phyloP scores from a whole-genome alignment of 2,888 invertebrate genomes.

The Drosophila pegasa region DNA sequence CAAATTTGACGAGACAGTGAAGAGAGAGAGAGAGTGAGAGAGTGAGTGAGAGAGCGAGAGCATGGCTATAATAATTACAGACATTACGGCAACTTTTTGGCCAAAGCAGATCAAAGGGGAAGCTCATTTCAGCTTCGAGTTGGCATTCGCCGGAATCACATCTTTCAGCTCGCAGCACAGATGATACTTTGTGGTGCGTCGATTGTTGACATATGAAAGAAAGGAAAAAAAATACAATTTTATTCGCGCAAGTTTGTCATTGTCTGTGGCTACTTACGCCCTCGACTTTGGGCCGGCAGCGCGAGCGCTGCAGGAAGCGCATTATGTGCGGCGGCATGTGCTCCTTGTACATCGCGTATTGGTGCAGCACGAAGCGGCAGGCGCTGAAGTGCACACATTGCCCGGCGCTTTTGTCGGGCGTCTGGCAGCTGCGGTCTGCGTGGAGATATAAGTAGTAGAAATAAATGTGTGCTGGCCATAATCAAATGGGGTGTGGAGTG shows the following conservation, averaged over 20 bases:
- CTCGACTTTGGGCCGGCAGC: conserved; percentile 68
- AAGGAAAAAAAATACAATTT: conserved; percentile 48
- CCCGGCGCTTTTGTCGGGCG: conserved; percentile 64
- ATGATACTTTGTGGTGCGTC: conserved; percentile 72
- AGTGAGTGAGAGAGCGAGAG: too few relatives aligned
- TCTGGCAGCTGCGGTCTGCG: conserved; percentile 65
- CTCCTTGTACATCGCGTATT: conserved; percentile 74
- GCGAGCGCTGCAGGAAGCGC: conserved; percentile 70
- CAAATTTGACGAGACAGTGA: conserved; percentile 33
- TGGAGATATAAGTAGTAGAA: conserved; percentile 13
- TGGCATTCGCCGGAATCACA: conserved; percentile 73
- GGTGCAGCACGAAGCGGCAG: conserved; percentile 66
- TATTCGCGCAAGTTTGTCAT: conserved; percentile 8
- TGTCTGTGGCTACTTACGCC: conserved; percentile 63
- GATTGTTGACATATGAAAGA: conserved; percentile 19
- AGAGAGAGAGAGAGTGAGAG: too few relatives aligned
- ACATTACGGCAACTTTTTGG: conserved; percentile 54
- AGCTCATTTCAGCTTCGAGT: conserved; percentile 72
- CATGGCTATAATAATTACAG: conserved; percentile 66
- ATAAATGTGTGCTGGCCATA: conserved; percentile 25
- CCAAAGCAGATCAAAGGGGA: conserved; percentile 66
- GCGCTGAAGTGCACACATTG: conserved; percentile 70
- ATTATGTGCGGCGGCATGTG: conserved; percentile 70
- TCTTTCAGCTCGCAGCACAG: conserved; percentile 72
- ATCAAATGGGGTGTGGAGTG: conserved; percentile 53